Evolutionary conservation across 1,140 invertebrate species (phyloP), one percentile per base, ranked within the genome.

Genomic region (Drosophila baimaii): DNA sequence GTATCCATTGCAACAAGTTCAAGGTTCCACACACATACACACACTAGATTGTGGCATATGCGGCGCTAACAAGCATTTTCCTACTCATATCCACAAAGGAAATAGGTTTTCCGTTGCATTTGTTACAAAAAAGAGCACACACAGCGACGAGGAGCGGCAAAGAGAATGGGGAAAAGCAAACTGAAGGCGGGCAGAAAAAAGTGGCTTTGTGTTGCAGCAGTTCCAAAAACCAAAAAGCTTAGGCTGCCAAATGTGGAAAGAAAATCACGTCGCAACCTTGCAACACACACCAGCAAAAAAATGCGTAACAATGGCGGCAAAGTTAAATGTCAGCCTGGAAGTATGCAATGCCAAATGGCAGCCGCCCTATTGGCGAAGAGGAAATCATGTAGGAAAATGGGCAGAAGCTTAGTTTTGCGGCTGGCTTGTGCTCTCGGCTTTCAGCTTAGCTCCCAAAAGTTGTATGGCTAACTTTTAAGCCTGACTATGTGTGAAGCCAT

Each of bases 101-200:
- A 86, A 82, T 86, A 58, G 66, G 79, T 79, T 81, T 86, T 86
- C 82, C 82, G 78, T 81, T 86, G 79, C 82, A 81, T 79, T 81
- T 81, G 73, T 64, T 79, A 79, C 61, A 66, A 31, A 47, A 66
- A 81, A 72, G 35, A 37, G 31, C 23, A 31, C 46, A 71, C 46
- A 66, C 9, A 35, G 31, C 10, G 9, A 8, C 25, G 13, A n/a
- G 19, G 46, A 33, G 57, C 25, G n/a, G 19, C 23, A 55, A 39
- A 17, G 23, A 27, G 19, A 64, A 61, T 41, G 41, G 29, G 37
- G 54, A 44, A 62, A 61, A 41, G n/a, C 25, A 47, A 58, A 49
- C 54, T 71, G 29, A 57, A 58, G 35, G 51, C 43, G 27, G 21
- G 17, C 35, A 47, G 17, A 35, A 21, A 68, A 49, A 69, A 54